Evolutionary conservation across 2,797 vertebrate species (phyloP).

Genomic region (Spondyliosoma cantharus): DNA sequence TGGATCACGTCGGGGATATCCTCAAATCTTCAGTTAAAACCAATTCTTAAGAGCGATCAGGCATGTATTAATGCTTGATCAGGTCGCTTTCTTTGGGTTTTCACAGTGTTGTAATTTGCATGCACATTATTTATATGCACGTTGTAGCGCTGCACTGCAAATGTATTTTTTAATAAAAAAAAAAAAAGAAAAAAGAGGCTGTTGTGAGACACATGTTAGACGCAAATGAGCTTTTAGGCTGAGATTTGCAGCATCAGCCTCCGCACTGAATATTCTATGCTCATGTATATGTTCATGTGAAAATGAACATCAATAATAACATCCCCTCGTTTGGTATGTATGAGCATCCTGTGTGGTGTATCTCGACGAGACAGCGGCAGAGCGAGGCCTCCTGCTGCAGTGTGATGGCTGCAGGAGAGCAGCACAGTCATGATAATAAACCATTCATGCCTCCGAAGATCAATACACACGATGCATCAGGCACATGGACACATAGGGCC

Average conservation of each 20-base stretch:
- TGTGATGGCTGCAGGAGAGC: not conserved
- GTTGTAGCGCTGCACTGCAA: not conserved
- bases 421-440: conserved; percentile 44
- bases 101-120: not conserved
- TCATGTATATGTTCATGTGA: not conserved
- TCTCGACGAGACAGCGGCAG: conserved; percentile 11
- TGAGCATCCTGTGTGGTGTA: conserved; percentile 38
- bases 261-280: conserved; percentile 4
- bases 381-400: conserved; percentile 33
- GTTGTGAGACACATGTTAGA: not conserved
- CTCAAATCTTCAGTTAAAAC: conserved; percentile 23
- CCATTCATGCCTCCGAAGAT: conserved; percentile 27
- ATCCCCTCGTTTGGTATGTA: conserved; percentile 36
- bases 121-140: not conserved
- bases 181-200: not conserved
- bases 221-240: not conserved
- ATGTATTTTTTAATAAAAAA: not conserved
- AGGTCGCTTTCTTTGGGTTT: conserved; percentile 14
- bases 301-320: conserved; percentile 34
- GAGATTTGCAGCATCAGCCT: not conserved
- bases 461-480: conserved; percentile 20
- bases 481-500: no score
- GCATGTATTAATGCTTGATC: not conserved
- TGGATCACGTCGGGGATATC: conserved; percentile 22
- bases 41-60: not conserved